These are phyloP conservation scores for Rana temporaria DNA, from an alignment of 2,113 vertebrate species.

Conservation along the genomic window DNA sequence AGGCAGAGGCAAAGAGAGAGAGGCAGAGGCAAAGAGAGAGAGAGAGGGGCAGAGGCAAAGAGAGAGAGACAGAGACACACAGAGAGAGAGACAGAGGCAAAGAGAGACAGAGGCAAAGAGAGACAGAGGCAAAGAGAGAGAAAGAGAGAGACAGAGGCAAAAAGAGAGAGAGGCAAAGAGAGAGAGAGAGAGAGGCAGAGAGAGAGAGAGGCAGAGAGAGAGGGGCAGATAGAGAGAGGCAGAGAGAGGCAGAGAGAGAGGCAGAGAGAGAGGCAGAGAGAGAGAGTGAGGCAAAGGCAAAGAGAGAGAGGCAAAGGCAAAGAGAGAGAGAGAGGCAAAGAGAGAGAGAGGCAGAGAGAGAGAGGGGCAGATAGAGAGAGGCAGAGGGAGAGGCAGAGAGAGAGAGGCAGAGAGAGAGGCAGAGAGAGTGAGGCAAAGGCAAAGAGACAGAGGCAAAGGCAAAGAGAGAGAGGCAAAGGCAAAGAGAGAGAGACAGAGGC, in stretches of 20 bases:
- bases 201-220: not conserved
- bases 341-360: too few species aligned
- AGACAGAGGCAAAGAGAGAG: too few species aligned
- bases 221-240: not conserved
- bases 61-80: not conserved
- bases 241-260: not conserved
- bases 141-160: too few species aligned
- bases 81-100: too few species aligned
- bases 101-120: too few species aligned
- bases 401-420: not conserved
- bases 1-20: not conserved
- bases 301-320: not conserved
- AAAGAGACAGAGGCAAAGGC: not conserved
- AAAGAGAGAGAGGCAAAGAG: not conserved
- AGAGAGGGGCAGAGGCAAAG: not conserved
- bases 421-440: not conserved
- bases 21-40: not conserved
- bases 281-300: not conserved
- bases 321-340: not conserved
- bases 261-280: not conserved
- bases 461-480: not conserved
- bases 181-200: not conserved
- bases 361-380: too few species aligned
- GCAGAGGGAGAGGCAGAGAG: not conserved
- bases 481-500: too few species aligned